Evolutionary conservation across 2,888 invertebrate genomes (phyloP).

Genomic region (Patella ulyssiponensis): DNA sequence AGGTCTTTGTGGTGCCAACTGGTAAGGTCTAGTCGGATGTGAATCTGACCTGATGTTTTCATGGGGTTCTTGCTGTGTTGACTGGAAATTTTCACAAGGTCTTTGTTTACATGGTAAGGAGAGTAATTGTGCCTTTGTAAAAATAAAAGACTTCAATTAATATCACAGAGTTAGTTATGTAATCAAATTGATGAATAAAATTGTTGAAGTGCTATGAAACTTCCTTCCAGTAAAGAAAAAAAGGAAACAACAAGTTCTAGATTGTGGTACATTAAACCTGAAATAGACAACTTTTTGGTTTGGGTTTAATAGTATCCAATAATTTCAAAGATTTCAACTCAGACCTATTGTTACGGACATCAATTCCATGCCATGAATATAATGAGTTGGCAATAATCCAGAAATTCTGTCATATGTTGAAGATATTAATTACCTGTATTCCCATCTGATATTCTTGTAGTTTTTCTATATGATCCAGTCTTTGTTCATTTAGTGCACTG

Average conservation of each 20-base stretch:
- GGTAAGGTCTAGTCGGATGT: background rate
- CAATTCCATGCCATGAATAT: background rate
- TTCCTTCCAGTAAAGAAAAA: too few relatives aligned
- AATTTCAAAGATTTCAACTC: too few relatives aligned
- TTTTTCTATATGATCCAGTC: conserved; percentile 63
- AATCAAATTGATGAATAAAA: too few relatives aligned
- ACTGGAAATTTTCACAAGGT: background rate
- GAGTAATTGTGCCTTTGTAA: conserved; percentile 52
- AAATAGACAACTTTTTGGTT: too few relatives aligned
- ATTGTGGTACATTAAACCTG: too few relatives aligned
- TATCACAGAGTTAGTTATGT: background rate
- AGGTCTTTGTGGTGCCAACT: too few relatives aligned
- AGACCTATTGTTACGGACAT: too few relatives aligned
- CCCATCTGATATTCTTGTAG: conserved; percentile 63
- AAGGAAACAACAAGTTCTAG: too few relatives aligned
- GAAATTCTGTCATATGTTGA: too few relatives aligned
- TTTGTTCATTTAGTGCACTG: conserved; percentile 57
- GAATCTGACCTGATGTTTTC: background rate
- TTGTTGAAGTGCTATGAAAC: too few relatives aligned
- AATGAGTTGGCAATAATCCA: background rate
- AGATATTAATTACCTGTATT: conserved; percentile 53
- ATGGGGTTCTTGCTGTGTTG: background rate
- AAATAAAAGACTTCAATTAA: conserved; percentile 15
- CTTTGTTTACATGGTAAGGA: conserved; percentile 45
- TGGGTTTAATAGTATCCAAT: too few relatives aligned